Conservation (phyloP, 2,888 invertebrate genomes). For the Hipparchia sbordonii region DNA sequence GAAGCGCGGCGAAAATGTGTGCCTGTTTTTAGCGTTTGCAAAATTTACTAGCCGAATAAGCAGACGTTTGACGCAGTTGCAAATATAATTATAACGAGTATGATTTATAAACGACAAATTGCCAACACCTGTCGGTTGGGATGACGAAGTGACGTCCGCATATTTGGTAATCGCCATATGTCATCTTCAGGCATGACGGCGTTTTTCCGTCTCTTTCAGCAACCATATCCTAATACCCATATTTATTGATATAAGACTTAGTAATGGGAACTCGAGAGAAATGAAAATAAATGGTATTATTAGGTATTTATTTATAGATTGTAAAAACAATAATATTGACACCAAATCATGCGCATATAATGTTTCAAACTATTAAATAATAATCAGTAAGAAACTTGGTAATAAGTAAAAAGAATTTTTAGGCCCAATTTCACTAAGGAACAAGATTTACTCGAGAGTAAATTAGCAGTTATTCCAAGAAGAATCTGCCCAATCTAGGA, state of each 20-base stretch:
- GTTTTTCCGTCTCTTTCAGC: slow-evolving; percentile 8
- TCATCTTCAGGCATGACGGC: slow-evolving; percentile 3
- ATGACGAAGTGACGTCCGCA: slow-evolving; percentile 16
- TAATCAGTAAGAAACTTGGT: no score
- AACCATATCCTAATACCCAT: slow-evolving; percentile 2
- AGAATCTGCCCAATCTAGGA: no score
- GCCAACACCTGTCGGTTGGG: slow-evolving; percentile 51
- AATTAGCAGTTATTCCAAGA: no score
- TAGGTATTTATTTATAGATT: not conserved
- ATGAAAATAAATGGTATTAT: not conserved
- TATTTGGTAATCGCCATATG: slow-evolving; percentile 24
- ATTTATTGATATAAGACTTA: not conserved
- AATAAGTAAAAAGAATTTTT: no score
- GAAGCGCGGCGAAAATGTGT: no score
- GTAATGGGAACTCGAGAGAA: not conserved
- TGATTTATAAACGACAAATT: slow-evolving; percentile 52
- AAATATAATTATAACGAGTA: slow-evolving; percentile 43
- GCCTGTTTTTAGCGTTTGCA: not conserved
- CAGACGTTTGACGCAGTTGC: slow-evolving; percentile 22
- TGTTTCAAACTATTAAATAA: no score
- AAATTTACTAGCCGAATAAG: slow-evolving; percentile 2
- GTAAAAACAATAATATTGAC: not conserved
- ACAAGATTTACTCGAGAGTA: no score
- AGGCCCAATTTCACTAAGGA: no score
- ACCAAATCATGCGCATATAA: no score